Evolutionary conservation across 2,797 vertebrate genomes (phyloP).

Genomic region (Lacerta bilineata): DNA sequence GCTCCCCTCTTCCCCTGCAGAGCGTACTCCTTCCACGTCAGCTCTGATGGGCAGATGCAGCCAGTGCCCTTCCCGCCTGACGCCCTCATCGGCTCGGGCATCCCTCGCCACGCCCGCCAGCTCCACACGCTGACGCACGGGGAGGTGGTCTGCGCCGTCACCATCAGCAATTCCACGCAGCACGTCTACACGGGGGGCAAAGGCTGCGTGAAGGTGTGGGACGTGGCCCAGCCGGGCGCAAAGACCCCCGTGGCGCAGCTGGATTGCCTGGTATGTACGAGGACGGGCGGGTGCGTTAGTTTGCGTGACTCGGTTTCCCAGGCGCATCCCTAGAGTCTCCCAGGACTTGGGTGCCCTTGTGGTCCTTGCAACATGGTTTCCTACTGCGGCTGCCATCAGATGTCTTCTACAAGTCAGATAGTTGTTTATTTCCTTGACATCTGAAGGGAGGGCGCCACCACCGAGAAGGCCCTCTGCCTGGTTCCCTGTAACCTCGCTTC

Average conservation of each 20-base stretch:
- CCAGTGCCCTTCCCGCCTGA: slow-evolving; percentile 81
- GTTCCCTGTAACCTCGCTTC: too few species aligned
- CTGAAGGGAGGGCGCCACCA: too few species aligned
- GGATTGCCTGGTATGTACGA: slow-evolving; percentile 78
- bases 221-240: slow-evolving; percentile 82
- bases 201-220: slow-evolving; percentile 82
- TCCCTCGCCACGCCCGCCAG: slow-evolving; percentile 80
- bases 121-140: slow-evolving; percentile 80
- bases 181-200: slow-evolving; percentile 82
- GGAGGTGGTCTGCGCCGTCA: slow-evolving; percentile 71
- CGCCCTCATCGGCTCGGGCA: slow-evolving; percentile 79
- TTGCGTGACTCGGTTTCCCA: background rate
- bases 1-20: slow-evolving; percentile 41
- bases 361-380: too few species aligned
- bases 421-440: too few species aligned
- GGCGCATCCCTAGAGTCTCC: too few species aligned
- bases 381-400: accelerated
- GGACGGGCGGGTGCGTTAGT: too few species aligned
- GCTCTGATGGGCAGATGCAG: slow-evolving; percentile 81
- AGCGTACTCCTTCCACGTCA: slow-evolving; percentile 83
- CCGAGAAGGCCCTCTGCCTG: too few species aligned
- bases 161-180: slow-evolving; percentile 79
- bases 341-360: accelerated
- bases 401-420: too few species aligned
- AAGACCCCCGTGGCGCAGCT: slow-evolving; percentile 84